These are phyloP conservation scores for Heteropelma amictum DNA, from an alignment of 2,888 invertebrate species.

Conservation along the genomic window DNA sequence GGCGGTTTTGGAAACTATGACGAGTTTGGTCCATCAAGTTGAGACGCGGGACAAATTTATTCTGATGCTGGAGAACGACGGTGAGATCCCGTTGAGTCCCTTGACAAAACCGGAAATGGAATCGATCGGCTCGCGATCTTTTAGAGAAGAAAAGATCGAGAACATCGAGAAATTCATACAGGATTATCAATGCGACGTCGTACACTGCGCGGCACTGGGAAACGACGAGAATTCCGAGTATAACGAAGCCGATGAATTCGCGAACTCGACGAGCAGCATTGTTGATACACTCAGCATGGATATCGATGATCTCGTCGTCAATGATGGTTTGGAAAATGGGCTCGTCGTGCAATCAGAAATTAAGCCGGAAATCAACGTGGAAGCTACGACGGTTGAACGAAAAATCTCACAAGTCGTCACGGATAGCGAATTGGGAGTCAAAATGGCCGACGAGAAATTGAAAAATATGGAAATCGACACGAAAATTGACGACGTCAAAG, in stretches of 20 bases:
- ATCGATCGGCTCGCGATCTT: slow-evolving; percentile 30
- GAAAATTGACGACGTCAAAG: background rate
- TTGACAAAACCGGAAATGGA: background rate
- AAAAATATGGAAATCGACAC: background rate
- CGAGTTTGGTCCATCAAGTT: background rate
- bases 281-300: slow-evolving; percentile 36
- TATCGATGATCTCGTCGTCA: background rate
- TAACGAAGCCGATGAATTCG: slow-evolving; percentile 3
- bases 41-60: slow-evolving; percentile 23
- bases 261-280: slow-evolving; percentile 39
- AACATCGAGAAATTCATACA: slow-evolving; percentile 61
- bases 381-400: no score
- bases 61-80: slow-evolving; percentile 28
- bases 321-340: background rate
- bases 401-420: no score
- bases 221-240: slow-evolving; percentile 9
- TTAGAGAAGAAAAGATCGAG: slow-evolving; percentile 61
- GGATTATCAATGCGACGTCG: slow-evolving; percentile 47
- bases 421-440: no score
- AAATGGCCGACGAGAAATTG: background rate
- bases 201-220: background rate
- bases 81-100: slow-evolving; percentile 16
- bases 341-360: background rate
- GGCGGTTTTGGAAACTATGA: background rate
- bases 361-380: background rate